A percentile compares a stretch with the other conserved stretches of the same genome.
phyloP scores from a whole-genome alignment of 2,113 vertebrate genomes.

The Solea solea region DNA sequence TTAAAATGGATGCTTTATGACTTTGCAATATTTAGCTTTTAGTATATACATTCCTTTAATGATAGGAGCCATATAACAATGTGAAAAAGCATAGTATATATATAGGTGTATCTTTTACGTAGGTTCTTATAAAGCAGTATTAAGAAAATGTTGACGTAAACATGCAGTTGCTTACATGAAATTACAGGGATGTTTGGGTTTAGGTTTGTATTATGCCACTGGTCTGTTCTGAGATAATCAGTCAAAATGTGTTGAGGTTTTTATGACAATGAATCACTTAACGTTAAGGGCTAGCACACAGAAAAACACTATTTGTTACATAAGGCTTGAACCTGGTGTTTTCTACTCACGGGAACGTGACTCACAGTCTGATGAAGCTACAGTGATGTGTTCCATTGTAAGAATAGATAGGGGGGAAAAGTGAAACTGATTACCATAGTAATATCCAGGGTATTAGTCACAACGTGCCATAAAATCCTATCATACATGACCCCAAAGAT shows the following conservation, averaged over 20 bases:
- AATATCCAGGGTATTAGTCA: slow-evolving; percentile 71
- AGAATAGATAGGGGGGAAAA: slow-evolving; percentile 3
- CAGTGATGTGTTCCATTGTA: slow-evolving; percentile 4
- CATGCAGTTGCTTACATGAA: slow-evolving; percentile 10
- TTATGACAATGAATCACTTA: slow-evolving; percentile 30
- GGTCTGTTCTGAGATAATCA: slow-evolving; percentile 36
- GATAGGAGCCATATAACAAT: slow-evolving; percentile 66
- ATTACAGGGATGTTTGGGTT: slow-evolving; percentile 19
- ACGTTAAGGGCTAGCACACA: slow-evolving; percentile 67
- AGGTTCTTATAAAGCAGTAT: slow-evolving; percentile 53
- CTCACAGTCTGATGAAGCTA: slow-evolving; percentile 3
- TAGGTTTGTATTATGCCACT: slow-evolving; percentile 14
- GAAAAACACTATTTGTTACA: slow-evolving; percentile 1
- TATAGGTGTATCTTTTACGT: slow-evolving; percentile 40
- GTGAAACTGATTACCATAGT: slow-evolving; percentile 19
- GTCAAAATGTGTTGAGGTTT: slow-evolving; percentile 23
- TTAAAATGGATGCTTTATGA: slow-evolving; percentile 38
- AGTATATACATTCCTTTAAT: slow-evolving; percentile 59
- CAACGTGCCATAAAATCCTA: slow-evolving; percentile 68
- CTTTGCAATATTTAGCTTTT: slow-evolving; percentile 25
- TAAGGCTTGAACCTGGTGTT: slow-evolving; percentile 21
- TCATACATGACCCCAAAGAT: slow-evolving; percentile 51
- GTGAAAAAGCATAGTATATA: slow-evolving; percentile 26
- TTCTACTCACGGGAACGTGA: slow-evolving; percentile 38
- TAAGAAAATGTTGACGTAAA: slow-evolving; percentile 20